Evolutionary conservation across 1,140 invertebrate species (phyloP).

Genomic region (Camponotus pennsylvanicus): DNA sequence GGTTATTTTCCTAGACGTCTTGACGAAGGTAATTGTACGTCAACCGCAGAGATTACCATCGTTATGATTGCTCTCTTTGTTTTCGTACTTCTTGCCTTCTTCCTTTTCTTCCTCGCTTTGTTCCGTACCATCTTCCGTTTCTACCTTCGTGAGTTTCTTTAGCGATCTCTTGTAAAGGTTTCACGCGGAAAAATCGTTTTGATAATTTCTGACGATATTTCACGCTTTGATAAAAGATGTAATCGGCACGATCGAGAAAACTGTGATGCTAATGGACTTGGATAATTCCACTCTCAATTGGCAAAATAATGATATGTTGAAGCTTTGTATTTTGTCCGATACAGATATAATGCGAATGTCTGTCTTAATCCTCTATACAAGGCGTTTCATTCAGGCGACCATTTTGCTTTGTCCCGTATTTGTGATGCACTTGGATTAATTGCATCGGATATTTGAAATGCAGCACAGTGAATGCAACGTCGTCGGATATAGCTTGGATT

Average conservation of each 20-base stretch:
- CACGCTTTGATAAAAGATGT: not conserved
- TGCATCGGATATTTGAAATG: constrained; percentile 27
- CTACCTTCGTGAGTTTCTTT: not conserved
- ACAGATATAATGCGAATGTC: constrained; percentile 8
- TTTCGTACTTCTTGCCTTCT: constrained; percentile 65
- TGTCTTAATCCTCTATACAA: not conserved
- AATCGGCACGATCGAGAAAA: constrained; percentile 5
- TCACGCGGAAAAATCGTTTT: constrained; percentile 3
- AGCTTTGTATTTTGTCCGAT: not conserved
- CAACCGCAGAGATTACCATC: constrained; percentile 82
- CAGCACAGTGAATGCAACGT: not conserved
- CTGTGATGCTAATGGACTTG: constrained; percentile 14
- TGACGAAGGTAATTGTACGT: constrained; percentile 79
- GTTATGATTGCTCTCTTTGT: constrained; percentile 82
- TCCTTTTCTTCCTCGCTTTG: constrained; percentile 30
- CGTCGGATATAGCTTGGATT: constrained; percentile 22
- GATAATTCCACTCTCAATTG: constrained; percentile 12
- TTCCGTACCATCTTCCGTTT: constrained; percentile 19
- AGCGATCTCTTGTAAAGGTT: not conserved
- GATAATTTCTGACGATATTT: constrained; percentile 35
- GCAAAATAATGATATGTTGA: constrained; percentile 10
- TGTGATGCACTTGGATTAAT: constrained; percentile 33
- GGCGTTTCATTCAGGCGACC: not conserved
- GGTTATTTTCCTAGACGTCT: constrained; percentile 81
- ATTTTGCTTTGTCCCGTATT: constrained; percentile 19